Conservation (phyloP, 1,140 invertebrate species). For the Lordiphosa clarofinis region DNA sequence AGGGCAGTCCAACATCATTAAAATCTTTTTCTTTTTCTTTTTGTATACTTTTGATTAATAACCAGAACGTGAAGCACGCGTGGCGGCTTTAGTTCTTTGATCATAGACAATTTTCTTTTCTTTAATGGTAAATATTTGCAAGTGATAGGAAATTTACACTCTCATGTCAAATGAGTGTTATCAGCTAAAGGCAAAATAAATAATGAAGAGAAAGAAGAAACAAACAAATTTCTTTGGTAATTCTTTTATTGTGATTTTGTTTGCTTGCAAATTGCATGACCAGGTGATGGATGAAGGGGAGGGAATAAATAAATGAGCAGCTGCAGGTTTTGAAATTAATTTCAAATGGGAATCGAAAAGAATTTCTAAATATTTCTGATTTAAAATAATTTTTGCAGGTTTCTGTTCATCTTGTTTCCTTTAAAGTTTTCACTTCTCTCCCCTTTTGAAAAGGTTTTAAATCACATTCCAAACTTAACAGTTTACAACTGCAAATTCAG, state of each 20-base stretch:
- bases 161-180: slow-evolving; percentile 43
- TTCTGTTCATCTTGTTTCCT: too few species aligned
- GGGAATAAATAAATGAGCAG: too few species aligned
- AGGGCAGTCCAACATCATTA: slow-evolving; percentile 60
- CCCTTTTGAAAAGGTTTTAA: slow-evolving; percentile 1
- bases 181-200: slow-evolving; percentile 23
- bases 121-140: slow-evolving; percentile 60
- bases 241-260: slow-evolving; percentile 25
- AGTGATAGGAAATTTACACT: slow-evolving; percentile 42
- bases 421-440: not conserved
- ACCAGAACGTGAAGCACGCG: slow-evolving; percentile 52
- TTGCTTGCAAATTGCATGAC: slow-evolving; percentile 60
- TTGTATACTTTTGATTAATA: slow-evolving; percentile 77
- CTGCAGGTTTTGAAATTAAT: too few species aligned
- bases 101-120: slow-evolving; percentile 16
- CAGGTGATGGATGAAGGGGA: slow-evolving; percentile 28
- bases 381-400: too few species aligned
- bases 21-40: slow-evolving; percentile 22
- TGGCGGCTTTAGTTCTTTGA: slow-evolving; percentile 52
- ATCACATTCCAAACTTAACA: slow-evolving; percentile 26
- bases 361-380: too few species aligned
- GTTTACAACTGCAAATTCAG: not conserved
- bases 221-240: slow-evolving; percentile 25
- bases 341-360: too few species aligned
- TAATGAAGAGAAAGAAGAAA: slow-evolving; percentile 7